These are phyloP conservation scores for Sebastolobus alascanus DNA, from an alignment of 2,797 vertebrate genomes.

Conservation along the genomic window DNA sequence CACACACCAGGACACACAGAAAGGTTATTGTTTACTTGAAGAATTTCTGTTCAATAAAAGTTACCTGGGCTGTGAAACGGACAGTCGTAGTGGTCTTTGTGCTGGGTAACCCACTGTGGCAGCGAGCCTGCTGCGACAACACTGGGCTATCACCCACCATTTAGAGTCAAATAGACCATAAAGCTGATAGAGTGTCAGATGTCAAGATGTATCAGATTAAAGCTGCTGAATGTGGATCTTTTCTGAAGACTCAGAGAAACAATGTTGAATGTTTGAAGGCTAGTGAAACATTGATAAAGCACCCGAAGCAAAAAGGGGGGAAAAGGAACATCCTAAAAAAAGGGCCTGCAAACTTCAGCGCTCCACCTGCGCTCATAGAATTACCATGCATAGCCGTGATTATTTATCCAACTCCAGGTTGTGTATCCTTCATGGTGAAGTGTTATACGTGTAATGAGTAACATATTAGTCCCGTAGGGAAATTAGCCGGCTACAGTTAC, in stretches of 20 bases:
- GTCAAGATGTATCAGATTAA: not conserved
- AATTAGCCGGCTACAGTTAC: slow-evolving; percentile 68
- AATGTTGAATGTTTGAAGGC: not conserved
- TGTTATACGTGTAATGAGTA: slow-evolving; percentile 57
- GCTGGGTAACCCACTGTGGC: no score
- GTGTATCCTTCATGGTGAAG: slow-evolving; percentile 29
- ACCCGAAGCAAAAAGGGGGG: not conserved
- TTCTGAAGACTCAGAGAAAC: not conserved
- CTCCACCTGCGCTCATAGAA: slow-evolving; percentile 10
- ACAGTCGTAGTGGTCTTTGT: no score
- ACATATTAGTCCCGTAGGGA: slow-evolving; percentile 60
- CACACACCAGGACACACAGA: no score
- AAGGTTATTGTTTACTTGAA: no score
- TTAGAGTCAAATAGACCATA: no score
- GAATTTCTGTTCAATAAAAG: no score
- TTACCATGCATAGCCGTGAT: slow-evolving; percentile 1
- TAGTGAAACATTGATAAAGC: not conserved
- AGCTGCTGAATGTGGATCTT: not conserved
- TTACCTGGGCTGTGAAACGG: no score
- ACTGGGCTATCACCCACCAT: not conserved
- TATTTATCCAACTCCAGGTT: slow-evolving; percentile 33
- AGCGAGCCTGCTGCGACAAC: not conserved
- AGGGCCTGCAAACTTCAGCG: not conserved
- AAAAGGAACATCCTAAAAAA: not conserved
- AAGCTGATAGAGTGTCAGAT: not conserved